Conservation (phyloP, 2,888 invertebrate species). For the Xiphydria camelus region DNA sequence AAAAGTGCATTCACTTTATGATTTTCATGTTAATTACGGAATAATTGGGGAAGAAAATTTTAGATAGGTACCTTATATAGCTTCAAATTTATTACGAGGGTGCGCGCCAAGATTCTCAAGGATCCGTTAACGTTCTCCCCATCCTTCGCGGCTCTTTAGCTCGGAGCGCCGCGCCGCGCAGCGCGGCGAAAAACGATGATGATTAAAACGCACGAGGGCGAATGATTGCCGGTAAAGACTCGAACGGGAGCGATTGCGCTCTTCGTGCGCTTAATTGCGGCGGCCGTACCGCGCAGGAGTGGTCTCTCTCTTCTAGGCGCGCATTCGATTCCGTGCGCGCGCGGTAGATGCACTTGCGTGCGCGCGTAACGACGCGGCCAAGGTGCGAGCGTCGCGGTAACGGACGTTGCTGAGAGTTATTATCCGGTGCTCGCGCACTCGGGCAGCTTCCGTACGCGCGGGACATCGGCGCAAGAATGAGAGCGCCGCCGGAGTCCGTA, state of each 20-base stretch:
- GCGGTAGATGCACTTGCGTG: slow-evolving; percentile 22
- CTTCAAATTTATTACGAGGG: too few relatives aligned
- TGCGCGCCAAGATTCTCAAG: too few relatives aligned
- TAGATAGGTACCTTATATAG: too few relatives aligned
- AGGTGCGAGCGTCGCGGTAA: slow-evolving; percentile 34
- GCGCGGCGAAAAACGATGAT: too few relatives aligned
- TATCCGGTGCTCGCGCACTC: slow-evolving; percentile 35
- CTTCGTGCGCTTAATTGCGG: slow-evolving; percentile 32
- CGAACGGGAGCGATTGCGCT: slow-evolving; percentile 13
- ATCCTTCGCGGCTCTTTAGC: too few relatives aligned
- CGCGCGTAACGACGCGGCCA: slow-evolving; percentile 28
- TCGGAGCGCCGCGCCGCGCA: too few relatives aligned
- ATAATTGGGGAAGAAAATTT: too few relatives aligned
- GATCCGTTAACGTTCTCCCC: too few relatives aligned
- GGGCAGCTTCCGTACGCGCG: slow-evolving; percentile 30
- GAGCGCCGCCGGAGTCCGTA: too few relatives aligned
- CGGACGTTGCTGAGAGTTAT: slow-evolving; percentile 37
- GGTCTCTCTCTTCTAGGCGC: slow-evolving; percentile 33
- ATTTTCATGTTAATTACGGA: too few relatives aligned
- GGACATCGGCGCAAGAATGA: too few relatives aligned
- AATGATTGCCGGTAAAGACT: slow-evolving; percentile 27
- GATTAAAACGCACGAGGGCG: slow-evolving; percentile 32
- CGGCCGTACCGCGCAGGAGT: slow-evolving; percentile 41
- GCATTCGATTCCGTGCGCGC: slow-evolving; percentile 9
- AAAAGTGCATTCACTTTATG: too few relatives aligned